Evolutionary conservation across 2,113 vertebrate species (phyloP).

Genomic region (Puntigrus tetrazona): DNA sequence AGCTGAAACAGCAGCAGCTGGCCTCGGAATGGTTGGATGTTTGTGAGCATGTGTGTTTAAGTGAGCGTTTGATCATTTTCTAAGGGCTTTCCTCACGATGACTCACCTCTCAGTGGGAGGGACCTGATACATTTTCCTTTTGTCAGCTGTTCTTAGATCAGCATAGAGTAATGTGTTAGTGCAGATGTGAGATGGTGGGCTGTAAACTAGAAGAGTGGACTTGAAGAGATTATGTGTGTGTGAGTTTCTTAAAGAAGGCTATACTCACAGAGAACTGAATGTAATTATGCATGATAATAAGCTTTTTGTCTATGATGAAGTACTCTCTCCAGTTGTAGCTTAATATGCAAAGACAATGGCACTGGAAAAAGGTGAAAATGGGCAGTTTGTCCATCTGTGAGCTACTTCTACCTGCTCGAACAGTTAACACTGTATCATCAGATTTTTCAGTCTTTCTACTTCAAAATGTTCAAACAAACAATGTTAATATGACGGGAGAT

Average conservation of each 20-base stretch:
- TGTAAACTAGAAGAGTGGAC: background rate
- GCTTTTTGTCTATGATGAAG: background rate
- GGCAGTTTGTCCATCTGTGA: background rate
- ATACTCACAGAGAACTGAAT: background rate
- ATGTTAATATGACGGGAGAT: too few relatives aligned
- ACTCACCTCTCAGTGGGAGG: conserved; percentile 48
- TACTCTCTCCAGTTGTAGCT: background rate
- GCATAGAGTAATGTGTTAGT: background rate
- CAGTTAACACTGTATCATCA: background rate
- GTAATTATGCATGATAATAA: conserved; percentile 7
- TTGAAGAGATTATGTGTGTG: background rate
- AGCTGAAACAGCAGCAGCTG: background rate
- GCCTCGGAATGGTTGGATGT: background rate
- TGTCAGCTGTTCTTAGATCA: conserved; percentile 40
- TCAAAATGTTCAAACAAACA: too few relatives aligned
- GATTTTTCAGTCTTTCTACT: background rate
- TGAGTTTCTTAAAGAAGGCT: conserved; percentile 9
- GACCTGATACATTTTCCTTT: conserved; percentile 17
- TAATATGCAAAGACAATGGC: background rate
- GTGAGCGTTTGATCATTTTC: conserved; percentile 36
- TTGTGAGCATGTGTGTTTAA: background rate
- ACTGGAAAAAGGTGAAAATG: background rate
- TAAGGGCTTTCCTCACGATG: conserved; percentile 52
- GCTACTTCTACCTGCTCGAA: background rate
- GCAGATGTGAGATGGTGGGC: conserved; percentile 9